Conservation (phyloP, 2,888 invertebrate genomes). For the Cheilosia grossa region DNA sequence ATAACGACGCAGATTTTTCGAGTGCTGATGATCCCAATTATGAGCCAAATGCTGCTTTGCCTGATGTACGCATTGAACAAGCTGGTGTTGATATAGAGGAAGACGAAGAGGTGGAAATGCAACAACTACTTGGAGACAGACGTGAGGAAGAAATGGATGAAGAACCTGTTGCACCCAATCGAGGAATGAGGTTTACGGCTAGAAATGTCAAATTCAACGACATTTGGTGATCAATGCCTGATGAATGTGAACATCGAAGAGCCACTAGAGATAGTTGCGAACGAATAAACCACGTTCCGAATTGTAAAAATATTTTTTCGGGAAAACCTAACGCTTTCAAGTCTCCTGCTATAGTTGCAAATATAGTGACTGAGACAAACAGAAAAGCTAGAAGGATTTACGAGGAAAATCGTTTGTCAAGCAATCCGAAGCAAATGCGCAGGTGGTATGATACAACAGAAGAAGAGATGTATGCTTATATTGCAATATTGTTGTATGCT, state of each 20-base stretch:
- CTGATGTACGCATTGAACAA: constrained; percentile 8
- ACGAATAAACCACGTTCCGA: constrained; percentile 6
- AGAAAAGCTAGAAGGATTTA: constrained; percentile 1
- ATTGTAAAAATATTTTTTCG: constrained; percentile 4
- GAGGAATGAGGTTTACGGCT: constrained; percentile 7
- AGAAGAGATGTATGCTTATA: constrained; percentile 17
- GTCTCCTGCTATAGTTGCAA: background rate
- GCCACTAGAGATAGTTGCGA: background rate
- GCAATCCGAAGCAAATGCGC: constrained; percentile 9
- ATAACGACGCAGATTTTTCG: constrained; percentile 4
- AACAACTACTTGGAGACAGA: constrained; percentile 11
- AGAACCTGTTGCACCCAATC: background rate
- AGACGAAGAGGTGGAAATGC: constrained; percentile 3
- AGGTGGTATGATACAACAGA: constrained; percentile 18
- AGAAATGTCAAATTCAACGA: constrained; percentile 3
- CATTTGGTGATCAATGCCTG: constrained; percentile 3
- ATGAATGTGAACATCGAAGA: constrained; percentile 5
- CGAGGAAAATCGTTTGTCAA: constrained; percentile 10
- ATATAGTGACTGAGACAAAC: constrained; percentile 8
- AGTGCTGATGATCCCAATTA: constrained; percentile 27
- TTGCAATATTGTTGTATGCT: constrained; percentile 33
- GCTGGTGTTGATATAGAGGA: background rate
- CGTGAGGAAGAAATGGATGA: constrained; percentile 1
- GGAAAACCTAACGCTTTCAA: constrained; percentile 1
- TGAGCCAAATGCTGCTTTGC: constrained; percentile 20